Conservation (phyloP, 2,797 vertebrate species). For the Acipenser transmontanus region DNA sequence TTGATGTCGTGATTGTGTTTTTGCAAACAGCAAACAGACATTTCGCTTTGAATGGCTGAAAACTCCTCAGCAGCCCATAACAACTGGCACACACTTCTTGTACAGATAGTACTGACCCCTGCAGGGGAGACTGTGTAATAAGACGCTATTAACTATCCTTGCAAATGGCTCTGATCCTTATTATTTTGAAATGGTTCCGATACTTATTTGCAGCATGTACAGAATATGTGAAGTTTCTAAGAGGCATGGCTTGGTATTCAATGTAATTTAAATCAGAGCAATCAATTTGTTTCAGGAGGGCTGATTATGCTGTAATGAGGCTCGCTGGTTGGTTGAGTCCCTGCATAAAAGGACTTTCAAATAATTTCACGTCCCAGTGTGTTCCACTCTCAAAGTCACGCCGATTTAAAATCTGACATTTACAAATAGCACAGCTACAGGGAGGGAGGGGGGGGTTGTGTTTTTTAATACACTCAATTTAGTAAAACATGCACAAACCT, state of each 20-base stretch:
- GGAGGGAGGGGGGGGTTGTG: constrained; percentile 33
- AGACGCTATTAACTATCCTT: no score
- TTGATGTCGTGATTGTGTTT: no score
- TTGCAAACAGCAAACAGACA: no score
- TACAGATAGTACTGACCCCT: no score
- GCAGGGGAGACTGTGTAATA: no score
- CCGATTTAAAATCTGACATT: constrained; percentile 70
- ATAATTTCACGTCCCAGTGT: constrained; percentile 73
- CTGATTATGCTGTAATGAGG: constrained; percentile 2
- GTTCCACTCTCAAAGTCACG: constrained; percentile 60
- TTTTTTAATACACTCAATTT: constrained; percentile 60
- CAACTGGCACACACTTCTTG: no score
- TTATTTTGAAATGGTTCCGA: no score
- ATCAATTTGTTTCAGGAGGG: no score
- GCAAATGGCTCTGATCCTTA: no score
- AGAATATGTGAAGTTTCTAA: not conserved
- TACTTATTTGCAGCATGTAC: not conserved
- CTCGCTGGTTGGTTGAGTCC: constrained; percentile 17
- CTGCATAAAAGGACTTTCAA: constrained; percentile 45
- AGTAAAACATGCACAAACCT: constrained; percentile 52
- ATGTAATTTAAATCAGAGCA: no score
- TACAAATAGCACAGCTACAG: constrained; percentile 53
- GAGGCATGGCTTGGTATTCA: not conserved
- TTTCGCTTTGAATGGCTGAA: no score
- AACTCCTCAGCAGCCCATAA: no score